Base-by-base conservation (phyloP, 2,888 invertebrate species). In the Encarsia formosa region DNA sequence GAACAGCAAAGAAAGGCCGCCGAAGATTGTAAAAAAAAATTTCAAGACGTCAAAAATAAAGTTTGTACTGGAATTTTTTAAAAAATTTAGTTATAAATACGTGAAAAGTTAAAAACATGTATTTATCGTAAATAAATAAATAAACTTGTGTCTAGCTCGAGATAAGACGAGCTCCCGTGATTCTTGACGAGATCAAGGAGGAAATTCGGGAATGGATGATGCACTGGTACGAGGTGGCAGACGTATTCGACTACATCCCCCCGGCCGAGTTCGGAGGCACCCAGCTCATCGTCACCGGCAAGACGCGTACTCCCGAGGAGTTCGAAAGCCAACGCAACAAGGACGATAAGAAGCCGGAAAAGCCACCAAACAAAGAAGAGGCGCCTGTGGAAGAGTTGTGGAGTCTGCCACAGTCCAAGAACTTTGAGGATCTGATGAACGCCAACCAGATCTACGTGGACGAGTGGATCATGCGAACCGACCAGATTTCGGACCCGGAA, bases 201-300 rank as follows among this genome's bases (percentile, higher is more conserved):
- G 88, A 90, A 76, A 81, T 91, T 50, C 77, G 86, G 51, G 81
- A 83, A 64, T 90, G 89, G 89, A 85, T 87, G 65, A 68, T 77
- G 40, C 75, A 81, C 48, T 88, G 86, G 84, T 84, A 85, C 72
- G 69, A 71, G 34, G 68, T 70, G 51, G 69, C 77, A 1, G 76
- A 77, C 22, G 72, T 77, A 41, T 88, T 90, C 66, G 88, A 89
- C 55, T 83, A 84, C 57, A 86, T 81, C 67, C 90, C 91, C 41
- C 81, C 81, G 54, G 81, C 81, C 29, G 82, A 83, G 29, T 81
- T 84, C 68, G 90, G 90, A 5, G 91, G 90, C 3, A 80, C 79
- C 13, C 73, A 82, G 44, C 64, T 84, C 40, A 75, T 85, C 11
- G 78, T 80, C 1, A 74, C 75, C 54, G 82, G 83, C 9, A 77